phyloP scores from a whole-genome alignment of 2,888 invertebrate genomes.

The Buathra laborator region DNA sequence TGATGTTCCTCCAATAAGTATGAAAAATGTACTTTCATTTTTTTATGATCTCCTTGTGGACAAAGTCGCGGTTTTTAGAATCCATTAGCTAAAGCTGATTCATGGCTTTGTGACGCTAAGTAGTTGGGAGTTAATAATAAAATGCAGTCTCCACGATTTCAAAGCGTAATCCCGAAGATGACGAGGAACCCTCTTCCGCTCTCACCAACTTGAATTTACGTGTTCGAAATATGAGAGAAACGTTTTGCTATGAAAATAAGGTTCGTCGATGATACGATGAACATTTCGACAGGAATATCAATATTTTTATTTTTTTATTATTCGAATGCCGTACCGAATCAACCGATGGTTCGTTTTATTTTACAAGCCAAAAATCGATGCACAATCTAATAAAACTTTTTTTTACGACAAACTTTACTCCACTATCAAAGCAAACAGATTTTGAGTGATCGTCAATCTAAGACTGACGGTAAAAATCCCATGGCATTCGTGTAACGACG shows the following conservation, averaged over 20 bases:
- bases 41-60: slow-evolving; percentile 10
- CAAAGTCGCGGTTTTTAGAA: slow-evolving; percentile 12
- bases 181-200: not conserved
- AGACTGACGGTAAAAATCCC: not conserved
- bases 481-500: not conserved
- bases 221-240: not conserved
- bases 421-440: too few relatives aligned
- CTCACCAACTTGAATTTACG: too few relatives aligned
- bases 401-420: too few relatives aligned
- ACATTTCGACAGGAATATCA: not conserved
- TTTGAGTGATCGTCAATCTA: too few relatives aligned
- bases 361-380: too few relatives aligned
- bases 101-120: slow-evolving; percentile 22
- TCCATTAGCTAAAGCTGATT: slow-evolving; percentile 24
- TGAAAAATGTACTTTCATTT: slow-evolving; percentile 4
- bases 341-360: too few relatives aligned
- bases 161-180: slow-evolving; percentile 13
- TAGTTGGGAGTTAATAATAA: not conserved
- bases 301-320: not conserved
- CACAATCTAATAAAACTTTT: too few relatives aligned
- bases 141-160: slow-evolving; percentile 1
- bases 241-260: not conserved
- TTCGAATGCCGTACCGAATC: not conserved
- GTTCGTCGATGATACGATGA: not conserved
- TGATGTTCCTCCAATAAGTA: slow-evolving; percentile 29